phyloP scores from a whole-genome alignment of 1,140 invertebrate species.

The Stegodyphus dumicola region DNA sequence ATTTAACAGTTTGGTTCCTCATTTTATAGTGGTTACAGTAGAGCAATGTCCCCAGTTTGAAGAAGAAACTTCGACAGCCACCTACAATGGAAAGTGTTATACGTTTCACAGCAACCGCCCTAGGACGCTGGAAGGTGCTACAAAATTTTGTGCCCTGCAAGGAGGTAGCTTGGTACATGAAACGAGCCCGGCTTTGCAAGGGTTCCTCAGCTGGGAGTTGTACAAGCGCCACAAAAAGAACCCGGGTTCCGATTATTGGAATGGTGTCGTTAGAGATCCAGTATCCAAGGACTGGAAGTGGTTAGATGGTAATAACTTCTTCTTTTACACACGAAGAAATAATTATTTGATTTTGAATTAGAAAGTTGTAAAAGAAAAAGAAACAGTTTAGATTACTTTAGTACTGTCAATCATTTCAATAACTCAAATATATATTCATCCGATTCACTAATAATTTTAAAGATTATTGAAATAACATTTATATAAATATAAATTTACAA shows the following conservation, averaged over 20 bases:
- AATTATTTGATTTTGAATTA: too few species aligned
- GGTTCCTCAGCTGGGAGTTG: slow-evolving; percentile 93
- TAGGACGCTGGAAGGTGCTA: slow-evolving; percentile 81
- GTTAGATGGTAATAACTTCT: slow-evolving; percentile 73
- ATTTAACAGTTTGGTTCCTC: too few species aligned
- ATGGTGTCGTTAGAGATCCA: slow-evolving; percentile 86
- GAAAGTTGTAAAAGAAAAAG: not conserved
- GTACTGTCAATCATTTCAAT: not conserved
- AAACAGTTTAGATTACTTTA: not conserved
- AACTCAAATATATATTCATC: too few species aligned
- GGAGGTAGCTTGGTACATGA: slow-evolving; percentile 89
- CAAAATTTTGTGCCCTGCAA: slow-evolving; percentile 81
- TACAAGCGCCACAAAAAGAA: slow-evolving; percentile 90
- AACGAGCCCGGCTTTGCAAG: slow-evolving; percentile 92
- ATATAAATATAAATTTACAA: too few species aligned
- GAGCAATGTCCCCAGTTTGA: slow-evolving; percentile 92
- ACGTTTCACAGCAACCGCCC: slow-evolving; percentile 92
- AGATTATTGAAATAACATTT: too few species aligned
- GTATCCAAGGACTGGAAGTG: slow-evolving; percentile 87
- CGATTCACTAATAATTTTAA: too few species aligned
- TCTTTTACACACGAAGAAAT: not conserved
- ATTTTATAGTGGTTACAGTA: slow-evolving; percentile 80
- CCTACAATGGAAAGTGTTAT: slow-evolving; percentile 96
- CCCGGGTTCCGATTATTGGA: slow-evolving; percentile 92
- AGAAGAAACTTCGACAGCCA: slow-evolving; percentile 90